These are phyloP conservation scores for Meta bourneti DNA, from an alignment of 2,888 invertebrate species.

Conservation along the genomic window DNA sequence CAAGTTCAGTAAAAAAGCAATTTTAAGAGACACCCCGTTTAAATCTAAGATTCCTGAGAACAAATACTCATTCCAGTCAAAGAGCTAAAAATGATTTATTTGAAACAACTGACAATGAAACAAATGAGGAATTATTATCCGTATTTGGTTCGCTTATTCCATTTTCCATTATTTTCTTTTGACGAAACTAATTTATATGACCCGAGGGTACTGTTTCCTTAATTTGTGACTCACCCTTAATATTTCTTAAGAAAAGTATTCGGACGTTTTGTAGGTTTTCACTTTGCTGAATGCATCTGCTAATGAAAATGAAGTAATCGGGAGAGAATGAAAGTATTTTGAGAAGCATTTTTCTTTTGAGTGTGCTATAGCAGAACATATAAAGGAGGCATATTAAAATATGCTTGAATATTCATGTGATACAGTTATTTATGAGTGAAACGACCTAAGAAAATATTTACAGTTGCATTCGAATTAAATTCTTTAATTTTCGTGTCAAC, in stretches of 20 bases:
- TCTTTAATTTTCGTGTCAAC: no score
- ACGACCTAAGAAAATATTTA: no score
- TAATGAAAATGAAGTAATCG: neutral
- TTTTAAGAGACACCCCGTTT: no score
- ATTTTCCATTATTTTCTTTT: neutral
- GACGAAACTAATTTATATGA: neutral
- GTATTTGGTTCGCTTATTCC: neutral
- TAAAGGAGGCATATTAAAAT: no score
- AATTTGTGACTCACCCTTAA: neutral
- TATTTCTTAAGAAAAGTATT: neutral
- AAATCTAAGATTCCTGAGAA: no score
- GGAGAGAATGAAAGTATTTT: neutral
- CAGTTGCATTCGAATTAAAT: no score
- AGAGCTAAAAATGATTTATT: neutral
- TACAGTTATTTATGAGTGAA: no score
- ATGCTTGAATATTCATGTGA: no score
- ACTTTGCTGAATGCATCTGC: neutral
- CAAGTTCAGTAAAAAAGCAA: no score
- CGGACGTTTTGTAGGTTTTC: neutral
- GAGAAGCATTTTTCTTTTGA: no score
- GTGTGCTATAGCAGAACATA: no score
- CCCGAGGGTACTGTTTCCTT: neutral
- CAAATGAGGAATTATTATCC: neutral
- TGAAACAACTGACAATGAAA: neutral
- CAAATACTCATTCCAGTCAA: no score